A percentile compares a stretch with the other conserved stretches of the same genome.
Evolutionary conservation across 2,113 vertebrate genomes (phyloP).

Genomic region (Saguinus imperator): DNA sequence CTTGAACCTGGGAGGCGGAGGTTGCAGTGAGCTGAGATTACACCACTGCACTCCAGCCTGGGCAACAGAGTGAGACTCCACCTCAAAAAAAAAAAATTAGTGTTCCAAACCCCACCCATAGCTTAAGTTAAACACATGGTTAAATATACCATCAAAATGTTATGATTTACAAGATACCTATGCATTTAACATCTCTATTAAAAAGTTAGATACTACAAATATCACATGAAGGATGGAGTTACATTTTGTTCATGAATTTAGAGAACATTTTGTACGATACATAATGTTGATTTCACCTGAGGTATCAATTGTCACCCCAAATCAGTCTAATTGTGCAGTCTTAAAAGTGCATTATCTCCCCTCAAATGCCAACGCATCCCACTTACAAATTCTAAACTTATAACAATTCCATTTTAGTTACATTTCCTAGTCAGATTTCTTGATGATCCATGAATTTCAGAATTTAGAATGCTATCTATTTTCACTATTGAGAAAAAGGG

Average conservation of each 20-base stretch:
- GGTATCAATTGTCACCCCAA: slow-evolving; percentile 54
- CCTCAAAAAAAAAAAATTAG: neutral
- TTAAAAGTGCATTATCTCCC: slow-evolving; percentile 16
- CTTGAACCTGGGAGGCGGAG: too few relatives aligned
- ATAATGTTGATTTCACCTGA: slow-evolving; percentile 68
- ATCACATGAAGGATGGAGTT: neutral
- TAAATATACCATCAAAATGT: slow-evolving; percentile 25
- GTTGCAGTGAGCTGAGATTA: too few relatives aligned
- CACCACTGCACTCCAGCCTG: too few relatives aligned
- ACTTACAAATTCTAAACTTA: slow-evolving; percentile 40
- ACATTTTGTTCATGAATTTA: slow-evolving; percentile 39
- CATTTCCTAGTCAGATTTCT: neutral
- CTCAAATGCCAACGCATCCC: neutral
- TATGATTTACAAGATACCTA: neutral
- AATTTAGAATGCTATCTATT: neutral
- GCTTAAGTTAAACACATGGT: neutral
- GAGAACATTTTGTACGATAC: slow-evolving; percentile 17
- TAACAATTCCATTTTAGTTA: neutral
- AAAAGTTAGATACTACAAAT: slow-evolving; percentile 42
- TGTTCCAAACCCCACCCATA: neutral
- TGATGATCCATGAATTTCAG: neutral
- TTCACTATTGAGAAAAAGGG: neutral
- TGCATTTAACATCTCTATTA: neutral
- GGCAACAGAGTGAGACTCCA: too few relatives aligned
- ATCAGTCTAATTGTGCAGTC: slow-evolving; percentile 59